These are phyloP conservation scores for Acanthococcus lagerstroemiae DNA, from an alignment of 2,888 invertebrate genomes.

Conservation along the genomic window DNA sequence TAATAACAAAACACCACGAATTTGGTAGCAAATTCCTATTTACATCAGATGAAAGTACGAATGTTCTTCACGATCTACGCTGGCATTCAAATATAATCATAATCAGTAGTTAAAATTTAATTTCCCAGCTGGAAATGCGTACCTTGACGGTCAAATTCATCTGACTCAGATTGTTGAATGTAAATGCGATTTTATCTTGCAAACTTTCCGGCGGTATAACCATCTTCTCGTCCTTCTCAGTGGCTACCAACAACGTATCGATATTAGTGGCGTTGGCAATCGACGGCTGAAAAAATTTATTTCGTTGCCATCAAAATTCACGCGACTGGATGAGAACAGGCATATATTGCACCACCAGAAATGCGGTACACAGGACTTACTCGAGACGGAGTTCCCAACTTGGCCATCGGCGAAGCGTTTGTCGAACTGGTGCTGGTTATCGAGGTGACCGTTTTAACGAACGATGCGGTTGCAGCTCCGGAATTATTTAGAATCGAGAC, in stretches of 20 bases:
- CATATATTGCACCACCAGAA: not conserved
- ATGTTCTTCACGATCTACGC: not conserved
- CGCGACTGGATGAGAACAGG: not conserved
- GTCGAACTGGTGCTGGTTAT: constrained; percentile 15
- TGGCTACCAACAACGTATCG: constrained; percentile 86
- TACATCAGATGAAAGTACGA: not conserved
- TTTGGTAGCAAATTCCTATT: not conserved
- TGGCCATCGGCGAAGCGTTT: constrained; percentile 21
- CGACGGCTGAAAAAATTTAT: constrained; percentile 55
- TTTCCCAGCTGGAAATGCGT: no score
- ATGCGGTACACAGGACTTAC: not conserved
- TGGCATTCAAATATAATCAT: not conserved
- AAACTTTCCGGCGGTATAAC: constrained; percentile 80
- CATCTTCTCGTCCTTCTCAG: constrained; percentile 85
- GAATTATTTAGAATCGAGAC: constrained; percentile 17
- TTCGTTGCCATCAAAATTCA: not conserved
- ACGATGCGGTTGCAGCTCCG: not conserved
- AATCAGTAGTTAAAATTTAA: not conserved
- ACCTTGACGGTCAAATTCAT: constrained; percentile 82
- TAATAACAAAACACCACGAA: not conserved
- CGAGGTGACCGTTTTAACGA: constrained; percentile 5
- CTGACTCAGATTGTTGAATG: constrained; percentile 97
- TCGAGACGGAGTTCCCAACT: constrained; percentile 18
- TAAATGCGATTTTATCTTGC: constrained; percentile 97
- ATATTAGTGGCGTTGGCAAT: constrained; percentile 97